Percentiles rank a stretch among this genome's conserved stretches.
These are phyloP conservation scores for Cordylochernes scorpioides DNA, from an alignment of 2,888 invertebrate genomes.

Conservation along the genomic window DNA sequence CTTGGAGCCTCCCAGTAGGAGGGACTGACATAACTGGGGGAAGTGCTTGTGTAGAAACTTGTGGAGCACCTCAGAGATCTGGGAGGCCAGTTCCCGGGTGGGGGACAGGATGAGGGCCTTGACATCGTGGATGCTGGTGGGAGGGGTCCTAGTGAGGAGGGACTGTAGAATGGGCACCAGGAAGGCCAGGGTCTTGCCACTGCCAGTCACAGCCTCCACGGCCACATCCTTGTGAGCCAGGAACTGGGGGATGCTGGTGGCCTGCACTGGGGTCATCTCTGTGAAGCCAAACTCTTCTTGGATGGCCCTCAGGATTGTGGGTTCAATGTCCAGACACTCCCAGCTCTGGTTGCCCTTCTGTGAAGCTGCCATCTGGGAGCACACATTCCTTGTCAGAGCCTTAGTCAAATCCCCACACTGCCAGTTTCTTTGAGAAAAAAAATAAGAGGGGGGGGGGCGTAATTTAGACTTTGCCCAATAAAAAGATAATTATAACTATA, in stretches of 20 bases:
- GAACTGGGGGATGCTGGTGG: slow-evolving; percentile 63
- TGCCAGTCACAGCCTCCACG: slow-evolving; percentile 92
- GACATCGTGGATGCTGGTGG: slow-evolving; percentile 37
- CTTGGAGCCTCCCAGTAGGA: slow-evolving; percentile 47
- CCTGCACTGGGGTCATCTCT: slow-evolving; percentile 36
- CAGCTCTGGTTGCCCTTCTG: no score
- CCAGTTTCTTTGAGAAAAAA: no score
- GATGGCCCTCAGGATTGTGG: slow-evolving; percentile 3
- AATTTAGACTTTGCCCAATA: no score
- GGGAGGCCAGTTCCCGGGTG: slow-evolving; percentile 74
- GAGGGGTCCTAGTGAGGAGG: slow-evolving; percentile 30
- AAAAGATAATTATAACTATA: no score
- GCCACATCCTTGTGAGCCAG: slow-evolving; percentile 80
- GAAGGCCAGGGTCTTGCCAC: slow-evolving; percentile 90
- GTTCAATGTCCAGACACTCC: slow-evolving; percentile 3
- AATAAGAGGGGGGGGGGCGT: no score
- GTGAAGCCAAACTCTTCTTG: slow-evolving; percentile 29
- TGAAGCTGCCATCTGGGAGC: no score
- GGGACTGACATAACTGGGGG: slow-evolving; percentile 19
- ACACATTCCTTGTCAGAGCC: no score
- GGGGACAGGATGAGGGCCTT: slow-evolving; percentile 79
- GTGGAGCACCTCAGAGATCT: slow-evolving; percentile 36
- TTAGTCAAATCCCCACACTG: no score
- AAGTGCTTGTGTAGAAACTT: slow-evolving; percentile 8
- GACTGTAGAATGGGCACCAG: slow-evolving; percentile 71